Base-by-base conservation (phyloP, 2,797 vertebrate species). In the Hemitrygon akajei region DNA sequence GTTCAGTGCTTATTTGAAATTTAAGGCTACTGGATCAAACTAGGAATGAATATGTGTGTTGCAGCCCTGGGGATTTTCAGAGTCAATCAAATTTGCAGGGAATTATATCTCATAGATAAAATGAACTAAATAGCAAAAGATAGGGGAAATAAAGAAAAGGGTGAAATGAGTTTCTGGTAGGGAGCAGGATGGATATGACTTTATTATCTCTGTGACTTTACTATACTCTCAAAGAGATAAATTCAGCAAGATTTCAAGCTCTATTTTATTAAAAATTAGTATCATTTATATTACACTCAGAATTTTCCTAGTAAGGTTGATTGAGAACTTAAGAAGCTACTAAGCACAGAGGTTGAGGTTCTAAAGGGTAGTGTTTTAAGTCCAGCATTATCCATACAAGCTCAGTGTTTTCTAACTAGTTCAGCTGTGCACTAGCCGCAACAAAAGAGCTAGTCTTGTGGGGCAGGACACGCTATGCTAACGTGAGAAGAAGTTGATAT, bases 201-300 rank as follows among this genome's bases (percentile, higher is more conserved):
- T 69, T 69, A 69, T 69, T 69, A 69, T 60, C 58, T 63, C 58
- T 63, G 58, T 30, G 18, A 6, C n/a, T 89, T 89, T 60, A 69
- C 2, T 6, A 69, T 34, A 66, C 7, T 69, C 86, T 69, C n/a
- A 30, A 86, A 60, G 63, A 69, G 34, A 60, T 60, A 30, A 22
- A 84, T 58, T 84, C 47, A 27, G 27, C 25, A n/a, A 22, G 6
- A 89, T 63, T 89, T 69, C 86, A 89, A 89, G 60, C 86, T 25
- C 20, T 20, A 22, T 69, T 93, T 93, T 93, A 93, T 93, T 93
- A 76, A 93, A 93, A 47, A 92, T 75, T 73, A 56, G 18, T 76
- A 93, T 47, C 0, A 25, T 71, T 22, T 93, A 92, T 22, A 93
- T 20, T 18, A 89, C 7, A 30, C 86, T 69, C 91, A 92, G 91